Evolutionary conservation across 2,888 invertebrate genomes (phyloP), one percentile per base, ranked within the genome.

Genomic region (Aspidapion aeneum): DNA sequence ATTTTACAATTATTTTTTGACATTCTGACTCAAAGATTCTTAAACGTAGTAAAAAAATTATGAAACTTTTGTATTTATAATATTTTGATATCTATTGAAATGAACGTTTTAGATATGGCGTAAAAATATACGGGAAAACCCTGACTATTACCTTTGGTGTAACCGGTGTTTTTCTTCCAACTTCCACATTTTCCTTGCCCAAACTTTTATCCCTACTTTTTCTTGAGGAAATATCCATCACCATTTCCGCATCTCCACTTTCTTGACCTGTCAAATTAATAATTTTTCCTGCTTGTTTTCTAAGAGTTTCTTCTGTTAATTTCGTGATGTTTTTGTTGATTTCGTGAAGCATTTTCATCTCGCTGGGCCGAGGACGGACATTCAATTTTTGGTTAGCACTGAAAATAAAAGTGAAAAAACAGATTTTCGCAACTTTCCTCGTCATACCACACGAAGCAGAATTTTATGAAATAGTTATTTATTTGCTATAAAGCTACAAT

Each of bases 291-390:
- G 60, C 16, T 21, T 73, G 66, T n/a, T 70, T 72, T 56, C 69
- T 73, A 49, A 73, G 67, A 18, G 73, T 71, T 66, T 74, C 72
- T 61, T 75, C 70, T 3, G 78, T 76, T 52, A 85, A 70, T 67
- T 83, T 81, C 1, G 67, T 59, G 54, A 87, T 77, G 68, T 85
- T 85, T 65, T 87, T 87, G 74, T 90, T 92, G 35, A 93, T 91
- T 78, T 90, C 87, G 72, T 90, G 87, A 66, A 92, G 82, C 77
- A 90, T 87, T 81, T 88, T 90, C 35, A 88, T 86, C 67, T 90
- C 91, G n/a, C 85, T 82, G 52, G 74, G 72, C 61, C 87, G 79
- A 12, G 74, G 72, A 63, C 85, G 78, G 9, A 85, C 78, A 16
- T 84, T 79, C 58, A 84, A 82, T 67, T 85, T 80, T 75, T 87